Percentiles rank a stretch among this genome's conserved stretches.
Evolutionary conservation across 2,797 vertebrate species (phyloP).

Genomic region (Mormyrops boulengeri): DNA sequence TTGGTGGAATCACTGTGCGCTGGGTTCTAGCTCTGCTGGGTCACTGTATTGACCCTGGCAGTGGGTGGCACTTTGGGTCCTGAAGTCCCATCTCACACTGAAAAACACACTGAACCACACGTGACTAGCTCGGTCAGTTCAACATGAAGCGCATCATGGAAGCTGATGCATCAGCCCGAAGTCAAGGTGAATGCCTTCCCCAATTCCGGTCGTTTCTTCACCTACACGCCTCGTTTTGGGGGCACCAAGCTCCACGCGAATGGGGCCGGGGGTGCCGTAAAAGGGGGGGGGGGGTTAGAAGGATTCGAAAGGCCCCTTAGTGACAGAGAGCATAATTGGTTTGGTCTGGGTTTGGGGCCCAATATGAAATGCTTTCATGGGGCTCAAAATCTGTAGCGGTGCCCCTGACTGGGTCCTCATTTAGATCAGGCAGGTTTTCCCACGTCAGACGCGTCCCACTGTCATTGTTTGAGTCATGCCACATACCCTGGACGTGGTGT

Average conservation of each 20-base stretch:
- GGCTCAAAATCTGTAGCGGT: neutral
- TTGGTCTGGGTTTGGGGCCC: neutral
- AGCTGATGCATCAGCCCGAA: neutral
- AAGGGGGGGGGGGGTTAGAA: neutral
- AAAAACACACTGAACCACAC: neutral
- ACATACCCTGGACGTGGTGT: neutral
- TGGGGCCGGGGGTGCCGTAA: neutral
- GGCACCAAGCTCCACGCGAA: neutral
- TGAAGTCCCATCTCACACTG: neutral
- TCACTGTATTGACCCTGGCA: neutral
- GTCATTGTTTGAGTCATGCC: neutral
- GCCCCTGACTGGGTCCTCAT: neutral
- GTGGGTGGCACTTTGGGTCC: neutral
- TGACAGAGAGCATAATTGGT: neutral
- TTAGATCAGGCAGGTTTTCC: neutral
- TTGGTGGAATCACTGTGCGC: neutral
- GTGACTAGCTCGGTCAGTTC: neutral
- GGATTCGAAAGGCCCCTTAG: neutral
- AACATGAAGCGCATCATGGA: neutral
- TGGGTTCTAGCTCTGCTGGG: neutral
- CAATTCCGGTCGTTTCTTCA: neutral
- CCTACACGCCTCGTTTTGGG: neutral
- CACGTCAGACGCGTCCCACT: neutral
- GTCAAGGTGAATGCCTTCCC: neutral
- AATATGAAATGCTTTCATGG: neutral